Percentiles rank a stretch among this genome's conserved stretches.
Evolutionary conservation across 2,113 vertebrate genomes (phyloP).

Genomic region (Craseonycteris thonglongyai): DNA sequence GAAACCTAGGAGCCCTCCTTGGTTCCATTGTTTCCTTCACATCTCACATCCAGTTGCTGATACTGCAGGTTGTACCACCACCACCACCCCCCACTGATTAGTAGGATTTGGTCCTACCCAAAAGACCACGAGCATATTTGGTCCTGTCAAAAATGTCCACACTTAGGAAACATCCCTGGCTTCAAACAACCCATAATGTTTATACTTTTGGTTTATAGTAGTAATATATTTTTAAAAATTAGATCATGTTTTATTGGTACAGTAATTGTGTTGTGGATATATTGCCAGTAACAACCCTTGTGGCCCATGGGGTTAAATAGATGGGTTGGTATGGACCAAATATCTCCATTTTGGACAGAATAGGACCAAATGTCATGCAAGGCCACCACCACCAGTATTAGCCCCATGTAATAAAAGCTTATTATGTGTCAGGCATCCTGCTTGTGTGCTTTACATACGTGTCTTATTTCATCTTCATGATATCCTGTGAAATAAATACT

Average conservation of each 20-base stretch:
- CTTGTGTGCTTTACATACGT: not conserved
- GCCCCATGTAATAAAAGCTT: not conserved
- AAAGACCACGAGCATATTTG: not conserved
- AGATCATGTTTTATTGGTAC: too few species aligned
- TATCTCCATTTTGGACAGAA: not conserved
- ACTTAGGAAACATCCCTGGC: not conserved
- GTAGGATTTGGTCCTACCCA: not conserved
- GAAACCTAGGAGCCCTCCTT: not conserved
- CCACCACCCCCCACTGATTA: not conserved
- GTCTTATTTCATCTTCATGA: not conserved
- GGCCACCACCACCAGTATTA: not conserved
- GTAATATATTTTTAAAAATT: not conserved
- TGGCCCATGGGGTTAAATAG: not conserved
- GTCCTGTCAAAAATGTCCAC: not conserved
- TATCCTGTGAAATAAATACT: not conserved
- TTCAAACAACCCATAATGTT: not conserved
- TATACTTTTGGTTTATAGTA: not conserved
- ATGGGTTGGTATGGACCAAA: not conserved
- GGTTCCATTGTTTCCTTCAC: not conserved
- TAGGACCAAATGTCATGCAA: not conserved
- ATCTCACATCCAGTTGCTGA: not conserved
- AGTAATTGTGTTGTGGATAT: too few species aligned
- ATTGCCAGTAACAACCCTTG: too few species aligned
- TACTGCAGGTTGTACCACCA: not conserved
- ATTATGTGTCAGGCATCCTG: not conserved